Evolutionary conservation across 2,113 vertebrate genomes (phyloP).

Genomic region (Psophia crepitans): DNA sequence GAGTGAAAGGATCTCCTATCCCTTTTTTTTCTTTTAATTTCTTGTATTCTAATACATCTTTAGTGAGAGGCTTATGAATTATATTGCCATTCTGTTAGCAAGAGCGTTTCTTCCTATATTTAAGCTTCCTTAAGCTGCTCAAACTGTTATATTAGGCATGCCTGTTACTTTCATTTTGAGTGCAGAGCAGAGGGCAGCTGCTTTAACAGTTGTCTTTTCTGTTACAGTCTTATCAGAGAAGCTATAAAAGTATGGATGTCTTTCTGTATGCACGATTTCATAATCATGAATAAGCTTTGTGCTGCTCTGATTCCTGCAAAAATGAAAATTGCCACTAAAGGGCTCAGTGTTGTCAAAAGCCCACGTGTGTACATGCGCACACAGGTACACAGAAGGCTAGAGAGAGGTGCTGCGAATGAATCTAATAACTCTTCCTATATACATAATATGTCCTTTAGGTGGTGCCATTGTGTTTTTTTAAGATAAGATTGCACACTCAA

Average conservation of each 20-base stretch:
- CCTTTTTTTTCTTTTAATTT: not conserved
- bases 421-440: not conserved
- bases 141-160: not conserved
- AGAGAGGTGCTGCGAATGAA: not conserved
- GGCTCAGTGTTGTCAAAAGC: not conserved
- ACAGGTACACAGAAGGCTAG: not conserved
- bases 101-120: not conserved
- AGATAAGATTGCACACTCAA: not conserved
- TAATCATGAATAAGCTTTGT: not conserved
- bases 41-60: not conserved
- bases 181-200: constrained; percentile 13
- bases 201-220: constrained; percentile 26
- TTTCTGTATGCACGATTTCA: not conserved
- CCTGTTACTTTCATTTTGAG: not conserved
- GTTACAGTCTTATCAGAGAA: not conserved
- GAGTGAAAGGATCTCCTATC: not conserved
- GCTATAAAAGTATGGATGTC: not conserved
- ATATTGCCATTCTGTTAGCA: not conserved
- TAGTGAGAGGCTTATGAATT: not conserved
- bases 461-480: constrained; percentile 70
- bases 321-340: not conserved
- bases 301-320: not conserved
- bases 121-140: constrained; percentile 19
- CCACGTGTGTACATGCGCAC: rapidly evolving
- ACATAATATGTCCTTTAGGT: constrained; percentile 53